phyloP scores from a whole-genome alignment of 2,888 invertebrate genomes.

The Diarsia dahlii region DNA sequence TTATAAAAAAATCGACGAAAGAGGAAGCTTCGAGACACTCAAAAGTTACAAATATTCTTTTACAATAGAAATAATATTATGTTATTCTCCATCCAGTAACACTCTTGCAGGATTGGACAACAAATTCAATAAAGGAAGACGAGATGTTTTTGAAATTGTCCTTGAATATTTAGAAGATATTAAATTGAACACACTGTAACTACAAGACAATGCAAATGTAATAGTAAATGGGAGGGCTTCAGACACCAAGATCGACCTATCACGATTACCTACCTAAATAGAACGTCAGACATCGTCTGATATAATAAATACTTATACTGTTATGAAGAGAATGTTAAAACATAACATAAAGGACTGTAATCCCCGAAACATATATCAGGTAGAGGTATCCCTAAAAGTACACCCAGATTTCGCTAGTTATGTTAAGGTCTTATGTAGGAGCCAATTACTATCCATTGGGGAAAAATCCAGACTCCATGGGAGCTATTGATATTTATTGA shows the following conservation, averaged over 20 bases:
- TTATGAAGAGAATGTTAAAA: neutral
- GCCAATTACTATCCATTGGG: neutral
- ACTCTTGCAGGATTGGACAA: no score
- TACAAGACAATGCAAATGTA: conserved; percentile 26
- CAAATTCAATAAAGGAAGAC: neutral
- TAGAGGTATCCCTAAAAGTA: neutral
- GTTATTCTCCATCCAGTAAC: no score
- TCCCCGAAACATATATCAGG: neutral
- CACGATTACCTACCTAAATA: conserved; percentile 45
- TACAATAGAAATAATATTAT: neutral
- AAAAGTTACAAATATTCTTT: neutral
- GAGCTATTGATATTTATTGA: no score
- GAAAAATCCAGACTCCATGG: neutral
- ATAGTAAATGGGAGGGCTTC: conserved; percentile 29
- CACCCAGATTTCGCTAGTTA: neutral
- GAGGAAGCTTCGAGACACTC: neutral
- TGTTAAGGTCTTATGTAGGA: neutral
- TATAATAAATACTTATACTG: conserved; percentile 2
- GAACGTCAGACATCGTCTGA: conserved; percentile 15
- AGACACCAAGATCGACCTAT: conserved; percentile 48
- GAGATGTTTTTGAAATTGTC: neutral
- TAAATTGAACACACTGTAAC: conserved; percentile 11
- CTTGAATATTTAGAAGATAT: neutral
- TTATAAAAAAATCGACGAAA: neutral
- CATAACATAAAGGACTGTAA: neutral